phyloP scores from a whole-genome alignment of 1,140 invertebrate genomes.

The Vollenhovia emeryi region DNA sequence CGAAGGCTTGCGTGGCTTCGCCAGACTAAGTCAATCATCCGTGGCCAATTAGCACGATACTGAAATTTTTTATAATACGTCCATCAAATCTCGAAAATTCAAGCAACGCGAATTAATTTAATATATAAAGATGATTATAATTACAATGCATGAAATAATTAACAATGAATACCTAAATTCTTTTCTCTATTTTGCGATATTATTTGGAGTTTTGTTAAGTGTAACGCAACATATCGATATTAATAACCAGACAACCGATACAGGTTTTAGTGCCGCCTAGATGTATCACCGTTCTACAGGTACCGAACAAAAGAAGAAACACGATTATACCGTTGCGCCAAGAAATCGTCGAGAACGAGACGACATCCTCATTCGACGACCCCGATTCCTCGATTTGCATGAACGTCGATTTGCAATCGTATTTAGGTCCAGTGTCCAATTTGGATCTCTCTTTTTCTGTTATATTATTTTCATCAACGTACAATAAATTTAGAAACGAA shows the following conservation, averaged over 20 bases:
- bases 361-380: constrained; percentile 47
- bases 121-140: neutral
- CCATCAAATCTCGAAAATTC: neutral
- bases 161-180: neutral
- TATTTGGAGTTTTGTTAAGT: neutral
- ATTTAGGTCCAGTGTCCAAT: neutral
- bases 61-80: neutral
- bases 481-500: neutral
- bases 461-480: neutral
- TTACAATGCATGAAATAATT: neutral
- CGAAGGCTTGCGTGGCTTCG: constrained; percentile 18
- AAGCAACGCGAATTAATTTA: neutral
- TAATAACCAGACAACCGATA: neutral
- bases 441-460: neutral
- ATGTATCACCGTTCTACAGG: neutral
- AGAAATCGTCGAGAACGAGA: constrained; percentile 24
- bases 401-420: constrained; percentile 9
- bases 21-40: neutral
- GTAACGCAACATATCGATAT: neutral
- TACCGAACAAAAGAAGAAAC: constrained; percentile 25
- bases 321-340: constrained; percentile 31
- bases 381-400: constrained; percentile 39
- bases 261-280: neutral
- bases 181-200: neutral
- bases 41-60: neutral